Evolutionary conservation across 1,140 invertebrate species (phyloP).

Genomic region (Atopsyche davidsoni): DNA sequence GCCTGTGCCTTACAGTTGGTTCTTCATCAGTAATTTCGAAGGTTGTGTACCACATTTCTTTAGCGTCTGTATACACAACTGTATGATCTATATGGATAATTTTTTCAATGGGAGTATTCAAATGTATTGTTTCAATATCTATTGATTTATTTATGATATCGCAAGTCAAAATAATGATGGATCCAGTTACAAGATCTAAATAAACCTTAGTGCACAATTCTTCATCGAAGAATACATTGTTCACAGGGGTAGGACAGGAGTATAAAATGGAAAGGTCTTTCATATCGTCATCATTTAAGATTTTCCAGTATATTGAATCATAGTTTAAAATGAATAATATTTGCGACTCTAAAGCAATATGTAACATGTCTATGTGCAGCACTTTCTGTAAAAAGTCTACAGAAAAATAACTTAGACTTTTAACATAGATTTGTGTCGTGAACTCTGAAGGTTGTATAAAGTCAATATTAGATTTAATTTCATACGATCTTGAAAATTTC

Average conservation of each 20-base stretch:
- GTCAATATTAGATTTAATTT: slow-evolving; percentile 1
- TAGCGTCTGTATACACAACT: slow-evolving; percentile 9
- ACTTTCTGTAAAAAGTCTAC: slow-evolving; percentile 12
- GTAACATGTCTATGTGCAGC: slow-evolving; percentile 12
- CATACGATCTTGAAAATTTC: slow-evolving; percentile 7
- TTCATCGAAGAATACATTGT: not conserved
- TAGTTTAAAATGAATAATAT: slow-evolving; percentile 1
- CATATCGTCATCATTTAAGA: too few relatives aligned
- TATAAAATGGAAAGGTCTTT: too few relatives aligned
- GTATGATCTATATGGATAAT: slow-evolving; percentile 5
- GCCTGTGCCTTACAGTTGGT: not conserved
- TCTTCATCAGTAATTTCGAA: slow-evolving; percentile 6
- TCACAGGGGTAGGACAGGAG: slow-evolving; percentile 5
- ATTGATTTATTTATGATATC: slow-evolving; percentile 4
- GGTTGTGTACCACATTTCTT: slow-evolving; percentile 3
- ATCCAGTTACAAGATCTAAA: slow-evolving; percentile 10
- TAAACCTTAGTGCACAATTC: slow-evolving; percentile 11
- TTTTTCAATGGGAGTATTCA: slow-evolving; percentile 11
- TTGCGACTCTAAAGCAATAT: slow-evolving; percentile 4
- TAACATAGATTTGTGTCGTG: slow-evolving; percentile 1
- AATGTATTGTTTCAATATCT: slow-evolving; percentile 9
- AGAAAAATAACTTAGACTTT: slow-evolving; percentile 10
- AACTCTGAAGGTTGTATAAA: not conserved
- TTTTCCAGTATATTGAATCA: slow-evolving; percentile 6
- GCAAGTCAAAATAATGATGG: slow-evolving; percentile 9